phyloP scores from a whole-genome alignment of 2,797 vertebrate genomes.

The Poecilia gillii region DNA sequence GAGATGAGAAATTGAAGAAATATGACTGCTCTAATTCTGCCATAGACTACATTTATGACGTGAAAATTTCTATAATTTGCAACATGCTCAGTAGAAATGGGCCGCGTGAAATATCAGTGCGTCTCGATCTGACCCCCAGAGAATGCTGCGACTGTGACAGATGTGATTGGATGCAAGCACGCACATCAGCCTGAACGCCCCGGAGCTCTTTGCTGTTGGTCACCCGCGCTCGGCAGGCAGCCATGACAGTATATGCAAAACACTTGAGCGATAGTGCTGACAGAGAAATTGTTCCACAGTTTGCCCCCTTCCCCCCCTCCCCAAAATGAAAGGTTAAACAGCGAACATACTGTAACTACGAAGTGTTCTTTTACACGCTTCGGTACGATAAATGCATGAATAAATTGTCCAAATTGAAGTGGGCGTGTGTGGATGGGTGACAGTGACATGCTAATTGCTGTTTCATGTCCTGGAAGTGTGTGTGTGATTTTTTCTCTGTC shows the following conservation, averaged over 20 bases:
- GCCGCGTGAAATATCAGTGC: constrained; percentile 68
- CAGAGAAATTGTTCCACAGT: constrained; percentile 24
- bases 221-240: constrained; percentile 38
- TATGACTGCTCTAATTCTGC: constrained; percentile 63
- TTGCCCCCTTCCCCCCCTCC: constrained; percentile 17
- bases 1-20: constrained; percentile 67
- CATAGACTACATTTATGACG: constrained; percentile 57
- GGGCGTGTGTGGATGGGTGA: constrained; percentile 13
- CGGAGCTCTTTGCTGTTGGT: constrained; percentile 51
- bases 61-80: constrained; percentile 69
- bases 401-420: constrained; percentile 25
- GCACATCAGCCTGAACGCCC: constrained; percentile 49
- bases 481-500: not conserved
- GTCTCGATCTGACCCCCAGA: constrained; percentile 73
- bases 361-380: constrained; percentile 26
- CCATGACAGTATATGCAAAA: constrained; percentile 27
- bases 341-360: constrained; percentile 4
- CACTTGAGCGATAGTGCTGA: constrained; percentile 21
- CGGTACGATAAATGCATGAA: constrained; percentile 22
- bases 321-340: constrained; percentile 30
- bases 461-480: constrained; percentile 30
- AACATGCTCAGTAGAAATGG: constrained; percentile 64
- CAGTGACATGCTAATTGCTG: constrained; percentile 30
- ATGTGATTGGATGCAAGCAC: constrained; percentile 65
- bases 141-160: constrained; percentile 63